Evolutionary conservation across 2,888 invertebrate species (phyloP), one percentile per base, ranked within the genome.

Genomic region (Amblyteles armatorius): DNA sequence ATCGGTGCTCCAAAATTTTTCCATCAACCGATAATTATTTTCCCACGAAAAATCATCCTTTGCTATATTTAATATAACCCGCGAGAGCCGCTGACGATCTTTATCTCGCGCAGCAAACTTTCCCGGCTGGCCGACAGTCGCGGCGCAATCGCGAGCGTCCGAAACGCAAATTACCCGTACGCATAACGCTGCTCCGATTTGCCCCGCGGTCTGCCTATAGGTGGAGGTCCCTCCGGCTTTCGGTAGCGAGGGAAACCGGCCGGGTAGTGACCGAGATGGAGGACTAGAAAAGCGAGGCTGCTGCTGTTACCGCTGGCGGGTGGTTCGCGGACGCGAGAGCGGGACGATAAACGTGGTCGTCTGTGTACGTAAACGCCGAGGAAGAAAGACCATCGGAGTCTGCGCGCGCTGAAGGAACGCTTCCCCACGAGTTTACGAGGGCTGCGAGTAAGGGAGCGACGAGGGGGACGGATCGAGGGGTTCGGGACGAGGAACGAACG

Each of bases 221-320:
- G 29, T 7, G n/a, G 57, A 11, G 26, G 26, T 22, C n/a, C 29
- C 29, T 63, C 60, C 16, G 19, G 52, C 19, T 52, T 52, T 52
- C 52, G 60, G 60, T 29, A 36, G 81, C 44, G 78, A 78, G 81
- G 78, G 77, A 84, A 81, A 81, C 68, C 81, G 78, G 44, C 81
- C 78, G 81, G 81, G 84, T 84, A 74, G 84, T 78, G 81, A 84
- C 81, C 72, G 84, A 84, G 71, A 68, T 67, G 77, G 73, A 69
- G 77, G 44, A 69, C 33, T 63, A 63, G 76, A 79, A 76, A 67
- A 79, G 36, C 63, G 40, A 2, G 22, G 60, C 29, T 29, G 26
- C 22, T 26, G 60, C 60, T 7, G 36, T 19, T 57, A 55, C 19
- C 44, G 29, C 13, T 16, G n/a, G 36, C 13, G 50, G 19, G 19